A percentile compares a stretch with the other conserved stretches of the same genome.
Conservation (phyloP, 1,140 invertebrate genomes). For the Apis cerana region DNA sequence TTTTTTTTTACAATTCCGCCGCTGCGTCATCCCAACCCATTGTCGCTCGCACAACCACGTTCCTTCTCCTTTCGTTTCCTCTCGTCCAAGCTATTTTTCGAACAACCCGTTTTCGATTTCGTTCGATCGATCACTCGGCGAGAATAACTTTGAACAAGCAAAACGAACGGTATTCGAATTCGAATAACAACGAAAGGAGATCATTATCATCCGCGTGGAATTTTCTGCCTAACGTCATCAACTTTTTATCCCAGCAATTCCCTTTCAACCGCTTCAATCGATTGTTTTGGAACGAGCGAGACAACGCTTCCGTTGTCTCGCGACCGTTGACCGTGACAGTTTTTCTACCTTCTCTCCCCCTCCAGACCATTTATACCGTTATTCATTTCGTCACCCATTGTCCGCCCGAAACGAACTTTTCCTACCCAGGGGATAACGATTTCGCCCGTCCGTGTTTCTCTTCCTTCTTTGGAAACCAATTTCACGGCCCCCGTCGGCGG, state of each 20-base stretch:
- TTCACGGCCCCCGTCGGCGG: not conserved
- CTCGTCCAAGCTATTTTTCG: not conserved
- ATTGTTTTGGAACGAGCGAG: constrained; percentile 4
- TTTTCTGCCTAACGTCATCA: no score
- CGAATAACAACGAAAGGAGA: no score
- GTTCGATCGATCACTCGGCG: not conserved
- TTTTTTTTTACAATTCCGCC: not conserved
- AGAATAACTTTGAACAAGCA: no score
- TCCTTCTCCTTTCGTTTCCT: constrained; percentile 14
- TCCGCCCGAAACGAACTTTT: constrained; percentile 24
- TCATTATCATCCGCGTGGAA: not conserved
- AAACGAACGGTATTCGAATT: not conserved
- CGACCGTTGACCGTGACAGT: constrained; percentile 43
- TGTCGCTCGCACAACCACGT: constrained; percentile 3
- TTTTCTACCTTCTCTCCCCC: not conserved
- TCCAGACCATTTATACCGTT: constrained; percentile 28
- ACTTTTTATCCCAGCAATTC: not conserved
- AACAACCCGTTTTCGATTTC: constrained; percentile 19
- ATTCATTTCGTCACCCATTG: constrained; percentile 26
- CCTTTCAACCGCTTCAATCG: constrained; percentile 7
- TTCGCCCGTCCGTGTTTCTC: not conserved
- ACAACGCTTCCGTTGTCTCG: constrained; percentile 44
- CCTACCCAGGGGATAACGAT: not conserved
- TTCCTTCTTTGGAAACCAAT: not conserved
- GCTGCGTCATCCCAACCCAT: constrained; percentile 35